These are phyloP conservation scores for Drosophila aldrichi DNA, from an alignment of 2,888 invertebrate genomes.

Conservation along the genomic window DNA sequence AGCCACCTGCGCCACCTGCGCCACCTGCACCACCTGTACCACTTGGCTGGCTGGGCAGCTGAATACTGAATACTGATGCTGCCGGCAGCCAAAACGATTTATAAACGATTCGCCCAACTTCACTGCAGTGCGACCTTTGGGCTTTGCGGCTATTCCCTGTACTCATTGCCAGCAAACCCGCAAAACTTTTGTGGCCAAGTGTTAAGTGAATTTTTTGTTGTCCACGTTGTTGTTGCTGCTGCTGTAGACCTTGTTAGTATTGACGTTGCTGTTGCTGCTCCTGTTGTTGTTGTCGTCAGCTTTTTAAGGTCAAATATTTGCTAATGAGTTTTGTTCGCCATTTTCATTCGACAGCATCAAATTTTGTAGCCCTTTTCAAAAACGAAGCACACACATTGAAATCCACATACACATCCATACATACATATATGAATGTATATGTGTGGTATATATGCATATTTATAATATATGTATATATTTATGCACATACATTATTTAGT, in stretches of 20 bases:
- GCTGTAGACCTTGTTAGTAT: conserved; percentile 16
- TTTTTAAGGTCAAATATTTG: conserved; percentile 67
- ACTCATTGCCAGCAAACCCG: conserved; percentile 22
- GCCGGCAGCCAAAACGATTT: conserved; percentile 65
- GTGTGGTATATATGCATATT: conserved; percentile 6
- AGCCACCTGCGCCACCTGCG: conserved; percentile 16
- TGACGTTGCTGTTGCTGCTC: background rate
- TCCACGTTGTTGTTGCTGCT: conserved; percentile 16
- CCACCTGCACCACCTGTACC: conserved; percentile 4
- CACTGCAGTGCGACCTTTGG: conserved; percentile 56
- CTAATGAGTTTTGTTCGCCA: conserved; percentile 72
- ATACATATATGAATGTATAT: background rate
- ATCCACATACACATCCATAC: background rate
- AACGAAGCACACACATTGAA: background rate
- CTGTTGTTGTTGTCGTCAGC: conserved; percentile 27
- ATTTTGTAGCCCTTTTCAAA: conserved; percentile 49
- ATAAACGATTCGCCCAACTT: conserved; percentile 76
- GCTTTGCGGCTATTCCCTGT: conserved; percentile 47
- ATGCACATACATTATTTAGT: conserved; percentile 45
- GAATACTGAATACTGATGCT: conserved; percentile 14
- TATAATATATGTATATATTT: conserved; percentile 1
- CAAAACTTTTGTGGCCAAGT: conserved; percentile 65
- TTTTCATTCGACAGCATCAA: conserved; percentile 46
- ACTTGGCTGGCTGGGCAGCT: background rate
- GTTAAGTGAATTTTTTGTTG: conserved; percentile 66